phyloP scores from a whole-genome alignment of 2,797 vertebrate species.

The Pseudomugil gertrudae region DNA sequence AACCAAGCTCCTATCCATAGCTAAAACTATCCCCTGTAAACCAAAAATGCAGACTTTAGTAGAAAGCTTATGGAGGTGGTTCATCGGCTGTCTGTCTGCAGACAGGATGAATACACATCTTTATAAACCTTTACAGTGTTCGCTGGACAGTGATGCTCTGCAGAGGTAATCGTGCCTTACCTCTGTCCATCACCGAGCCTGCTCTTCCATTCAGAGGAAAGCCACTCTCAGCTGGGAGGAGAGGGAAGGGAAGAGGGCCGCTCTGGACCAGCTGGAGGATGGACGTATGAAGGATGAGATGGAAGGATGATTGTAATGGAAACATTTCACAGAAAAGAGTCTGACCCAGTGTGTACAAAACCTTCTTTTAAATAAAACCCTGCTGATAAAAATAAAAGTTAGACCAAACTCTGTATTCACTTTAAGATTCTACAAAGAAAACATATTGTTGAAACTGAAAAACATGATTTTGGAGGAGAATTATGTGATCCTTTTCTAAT shows the following conservation, averaged over 20 bases:
- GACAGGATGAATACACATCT: neutral
- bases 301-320: slow-evolving; percentile 27
- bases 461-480: neutral
- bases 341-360: neutral
- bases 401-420: neutral
- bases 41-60: neutral
- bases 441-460: neutral
- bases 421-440: neutral
- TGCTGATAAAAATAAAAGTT: neutral
- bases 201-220: slow-evolving; percentile 59
- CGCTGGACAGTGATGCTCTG: neutral
- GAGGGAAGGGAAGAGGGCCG: slow-evolving; percentile 48
- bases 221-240: slow-evolving; percentile 51
- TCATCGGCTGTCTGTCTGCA: neutral
- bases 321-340: slow-evolving; percentile 1
- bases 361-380: neutral
- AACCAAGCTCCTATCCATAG: neutral
- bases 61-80: neutral
- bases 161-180: slow-evolving; percentile 49
- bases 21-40: neutral
- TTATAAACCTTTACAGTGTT: neutral
- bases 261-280: slow-evolving; percentile 62
- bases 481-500: neutral
- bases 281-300: slow-evolving; percentile 30
- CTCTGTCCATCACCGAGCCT: slow-evolving; percentile 64